Evolutionary conservation across 1,140 invertebrate genomes (phyloP).

Genomic region (Yoshiicerus persimilis): DNA sequence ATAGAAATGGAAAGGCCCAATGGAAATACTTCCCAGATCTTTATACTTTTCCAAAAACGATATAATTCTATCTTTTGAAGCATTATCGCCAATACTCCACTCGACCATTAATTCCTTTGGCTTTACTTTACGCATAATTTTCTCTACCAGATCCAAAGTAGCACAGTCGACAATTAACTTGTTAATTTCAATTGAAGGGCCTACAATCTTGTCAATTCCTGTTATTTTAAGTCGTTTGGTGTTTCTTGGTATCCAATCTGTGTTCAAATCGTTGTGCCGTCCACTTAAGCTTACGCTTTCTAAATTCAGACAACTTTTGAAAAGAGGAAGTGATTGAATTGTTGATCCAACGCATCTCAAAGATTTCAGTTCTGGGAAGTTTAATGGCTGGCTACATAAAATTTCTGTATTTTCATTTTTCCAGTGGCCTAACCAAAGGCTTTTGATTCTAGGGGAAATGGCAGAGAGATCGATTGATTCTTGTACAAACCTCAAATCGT

Average conservation of each 20-base stretch:
- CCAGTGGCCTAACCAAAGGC: too few species aligned
- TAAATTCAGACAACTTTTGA: neutral
- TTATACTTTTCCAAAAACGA: neutral
- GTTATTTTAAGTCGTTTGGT: neutral
- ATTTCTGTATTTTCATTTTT: too few species aligned
- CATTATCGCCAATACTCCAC: neutral
- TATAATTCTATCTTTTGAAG: neutral
- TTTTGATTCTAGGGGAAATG: too few species aligned
- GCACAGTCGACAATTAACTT: neutral
- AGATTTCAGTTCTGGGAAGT: too few species aligned
- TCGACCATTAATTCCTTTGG: neutral
- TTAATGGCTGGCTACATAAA: too few species aligned
- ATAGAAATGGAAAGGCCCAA: neutral
- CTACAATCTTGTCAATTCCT: neutral
- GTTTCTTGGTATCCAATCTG: neutral
- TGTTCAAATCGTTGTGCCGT: neutral
- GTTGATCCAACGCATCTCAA: neutral
- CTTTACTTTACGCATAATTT: neutral
- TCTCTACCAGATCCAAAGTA: neutral
- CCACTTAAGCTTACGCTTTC: neutral
- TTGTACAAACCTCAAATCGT: too few species aligned
- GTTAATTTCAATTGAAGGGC: neutral
- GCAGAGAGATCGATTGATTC: too few species aligned
- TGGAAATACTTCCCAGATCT: neutral
- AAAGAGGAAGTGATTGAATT: neutral